Evolutionary conservation across 2,113 vertebrate species (phyloP).

Genomic region (Apaloderma vittatum): DNA sequence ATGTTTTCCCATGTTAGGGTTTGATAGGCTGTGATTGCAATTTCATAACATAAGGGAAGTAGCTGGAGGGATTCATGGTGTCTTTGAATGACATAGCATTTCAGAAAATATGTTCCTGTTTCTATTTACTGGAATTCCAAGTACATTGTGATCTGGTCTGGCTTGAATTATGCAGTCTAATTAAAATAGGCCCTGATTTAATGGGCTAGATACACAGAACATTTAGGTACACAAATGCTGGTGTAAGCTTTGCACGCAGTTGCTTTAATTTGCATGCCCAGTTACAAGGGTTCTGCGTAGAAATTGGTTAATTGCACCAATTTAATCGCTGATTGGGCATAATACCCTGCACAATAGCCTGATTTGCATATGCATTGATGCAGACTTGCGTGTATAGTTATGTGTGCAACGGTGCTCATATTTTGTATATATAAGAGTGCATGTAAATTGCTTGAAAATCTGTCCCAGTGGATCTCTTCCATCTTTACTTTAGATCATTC

Average conservation of each 20-base stretch:
- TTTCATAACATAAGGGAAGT: neutral
- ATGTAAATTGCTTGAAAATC: conserved; percentile 55
- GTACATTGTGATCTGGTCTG: conserved; percentile 10
- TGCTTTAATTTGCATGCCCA: conserved; percentile 53
- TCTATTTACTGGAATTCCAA: neutral
- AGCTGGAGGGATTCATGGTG: neutral
- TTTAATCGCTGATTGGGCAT: conserved; percentile 46
- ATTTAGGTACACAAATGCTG: conserved; percentile 33
- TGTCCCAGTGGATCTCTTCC: conserved; percentile 55
- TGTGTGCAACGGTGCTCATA: conserved; percentile 1
- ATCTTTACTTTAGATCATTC: conserved; percentile 44
- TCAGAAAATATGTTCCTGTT: neutral
- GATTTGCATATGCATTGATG: conserved; percentile 41
- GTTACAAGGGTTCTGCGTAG: conserved; percentile 23
- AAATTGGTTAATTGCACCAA: conserved; percentile 64
- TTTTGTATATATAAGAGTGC: conserved; percentile 34
- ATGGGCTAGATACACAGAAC: conserved; percentile 33
- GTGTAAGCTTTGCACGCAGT: conserved; percentile 30
- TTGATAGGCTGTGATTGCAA: neutral
- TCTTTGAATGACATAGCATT: neutral
- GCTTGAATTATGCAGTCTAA: conserved; percentile 23
- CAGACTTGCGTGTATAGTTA: conserved; percentile 36
- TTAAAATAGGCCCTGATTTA: conserved; percentile 50
- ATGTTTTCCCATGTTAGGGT: neutral
- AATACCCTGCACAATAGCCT: conserved; percentile 44